Evolutionary conservation across 2,797 vertebrate species (phyloP), one percentile per base, ranked within the genome.

Genomic region (Peromyscus attwateri): DNA sequence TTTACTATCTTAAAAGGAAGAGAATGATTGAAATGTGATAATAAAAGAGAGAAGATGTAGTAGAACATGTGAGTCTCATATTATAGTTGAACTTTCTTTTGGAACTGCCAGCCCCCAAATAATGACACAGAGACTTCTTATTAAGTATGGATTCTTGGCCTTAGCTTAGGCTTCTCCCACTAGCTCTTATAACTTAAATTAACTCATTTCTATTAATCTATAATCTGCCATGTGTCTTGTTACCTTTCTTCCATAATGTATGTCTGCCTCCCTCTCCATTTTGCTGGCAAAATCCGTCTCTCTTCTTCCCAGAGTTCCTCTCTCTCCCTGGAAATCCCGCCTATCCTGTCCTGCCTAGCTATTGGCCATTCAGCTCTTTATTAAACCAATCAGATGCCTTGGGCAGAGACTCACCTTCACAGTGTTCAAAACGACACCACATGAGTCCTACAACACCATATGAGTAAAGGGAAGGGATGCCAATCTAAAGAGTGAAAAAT

Each of bases 21-120:
- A 55, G 57, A 89, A 64, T 31, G 27, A 40, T 14, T 43, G 34
- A 27, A 70, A 37, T 43, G 55, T 85, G 66, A 37, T 94, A 88
- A n/a, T 52, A 95, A 62, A 71, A 91, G 89, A 96, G 29, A 89
- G 66, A 46, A 60, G n/a, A 29, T 34, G 8, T 89, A 76, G 66
- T 88, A 34, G 31, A 37, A 27, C 1, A 8, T 10, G 66, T 16
- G 66, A 12, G 40, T 70, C 46, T 25, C 40, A 37, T 40, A 73
- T 73, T 68, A 5, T 68, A 68, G 31, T 34, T 34, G 29, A 11
- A 31, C 64, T 68, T 68, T 68, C 29, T 31, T 68, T 31, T 68
- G 64, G 64, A 66, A 66, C 64, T 12, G 27, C 64, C 29, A 68
- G 29, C 12, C 66, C 64, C 66, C 31, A 34, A 68, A 68, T 68